Evolutionary conservation across 2,888 invertebrate species (phyloP), one percentile per base, ranked within the genome.

Genomic region (Synanthedon myopaeformis): DNA sequence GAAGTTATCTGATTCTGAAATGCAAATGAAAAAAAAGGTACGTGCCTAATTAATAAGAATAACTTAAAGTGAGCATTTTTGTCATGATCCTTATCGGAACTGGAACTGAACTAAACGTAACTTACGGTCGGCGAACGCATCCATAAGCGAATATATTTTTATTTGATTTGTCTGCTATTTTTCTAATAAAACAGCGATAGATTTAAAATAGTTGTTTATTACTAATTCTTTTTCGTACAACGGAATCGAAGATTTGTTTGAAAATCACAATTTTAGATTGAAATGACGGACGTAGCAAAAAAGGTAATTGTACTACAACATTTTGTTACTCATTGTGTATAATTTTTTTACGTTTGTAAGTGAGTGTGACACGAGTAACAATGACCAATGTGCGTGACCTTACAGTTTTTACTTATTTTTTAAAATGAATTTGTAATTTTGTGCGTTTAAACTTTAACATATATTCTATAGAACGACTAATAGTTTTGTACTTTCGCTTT

Each of bases 241-340:
- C 35, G 35, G 23, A 35, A 35, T 45, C 8, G n/a, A 13, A 13
- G 13, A 45, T 45, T n/a, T 45, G 6, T 45, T n/a, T 12, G 45
- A 12, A 13, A 45, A 45, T 45, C 45, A 13, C 13, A 45, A 14
- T 45, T 45, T 12, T 45, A 45, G 13, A 13, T 45, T 45, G 14
- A 45, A 45, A 86, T 87, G 86, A 75, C 82, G 73, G 83, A 85
- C 76, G 77, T 84, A 58, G 76, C 81, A 59, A 82, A 79, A 75
- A 85, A 87, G 85, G 86, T 86, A 82, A 42, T 56, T 52, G 56
- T 55, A 54, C 54, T 56, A 59, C 35, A 35, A 35, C 35, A 57
- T 51, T 56, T 56, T 57, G 51, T 49, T 23, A 17, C 55, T 51
- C 41, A 53, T 57, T 64, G 62, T 56, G 53, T 57, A 35, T 35